phyloP scores from a whole-genome alignment of 2,797 vertebrate species.

The Hemitrygon akajei region DNA sequence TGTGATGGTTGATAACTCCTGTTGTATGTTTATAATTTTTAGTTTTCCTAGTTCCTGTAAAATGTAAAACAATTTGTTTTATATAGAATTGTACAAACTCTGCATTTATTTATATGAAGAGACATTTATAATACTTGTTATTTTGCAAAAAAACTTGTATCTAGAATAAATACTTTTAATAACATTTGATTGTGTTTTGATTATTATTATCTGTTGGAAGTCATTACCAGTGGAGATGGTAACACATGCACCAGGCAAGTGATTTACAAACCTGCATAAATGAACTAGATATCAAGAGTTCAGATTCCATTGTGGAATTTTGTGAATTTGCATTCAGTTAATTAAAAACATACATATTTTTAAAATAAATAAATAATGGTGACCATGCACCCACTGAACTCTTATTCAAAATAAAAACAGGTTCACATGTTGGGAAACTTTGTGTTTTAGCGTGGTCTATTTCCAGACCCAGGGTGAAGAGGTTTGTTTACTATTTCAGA shows the following conservation, averaged over 20 bases:
- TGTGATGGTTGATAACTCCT: conserved; percentile 46
- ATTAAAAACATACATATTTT: neutral
- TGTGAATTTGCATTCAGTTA: neutral
- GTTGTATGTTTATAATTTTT: conserved; percentile 42
- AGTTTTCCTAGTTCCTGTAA: conserved; percentile 58
- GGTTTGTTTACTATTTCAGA: no score
- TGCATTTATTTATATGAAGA: conserved; percentile 73
- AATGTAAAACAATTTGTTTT: conserved; percentile 58
- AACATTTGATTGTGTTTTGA: conserved; percentile 41
- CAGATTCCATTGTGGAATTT: neutral
- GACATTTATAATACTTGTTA: conserved; percentile 71
- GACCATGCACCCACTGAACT: neutral
- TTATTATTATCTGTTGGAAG: neutral
- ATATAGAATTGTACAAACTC: conserved; percentile 64
- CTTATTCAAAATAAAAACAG: neutral
- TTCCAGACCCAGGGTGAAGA: no score
- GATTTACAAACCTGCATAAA: neutral
- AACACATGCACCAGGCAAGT: neutral
- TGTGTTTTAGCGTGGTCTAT: no score
- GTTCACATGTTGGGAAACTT: no score
- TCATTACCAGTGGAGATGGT: neutral
- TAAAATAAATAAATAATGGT: neutral
- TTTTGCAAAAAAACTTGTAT: conserved; percentile 70
- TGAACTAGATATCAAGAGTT: neutral
- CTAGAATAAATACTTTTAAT: conserved; percentile 73